Evolutionary conservation across 2,888 invertebrate species (phyloP).

Genomic region (Monochamus alternatus): DNA sequence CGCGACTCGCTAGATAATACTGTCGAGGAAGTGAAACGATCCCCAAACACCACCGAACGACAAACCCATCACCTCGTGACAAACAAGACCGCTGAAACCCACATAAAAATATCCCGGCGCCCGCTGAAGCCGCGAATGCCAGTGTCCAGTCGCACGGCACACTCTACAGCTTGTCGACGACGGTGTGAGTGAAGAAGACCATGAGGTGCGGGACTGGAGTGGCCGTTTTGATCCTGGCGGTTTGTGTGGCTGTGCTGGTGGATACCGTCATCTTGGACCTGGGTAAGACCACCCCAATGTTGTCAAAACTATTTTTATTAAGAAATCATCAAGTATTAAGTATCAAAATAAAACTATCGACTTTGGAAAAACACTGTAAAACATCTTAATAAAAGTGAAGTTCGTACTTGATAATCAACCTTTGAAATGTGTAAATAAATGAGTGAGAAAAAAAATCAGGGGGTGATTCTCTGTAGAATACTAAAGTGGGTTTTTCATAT

Average conservation of each 20-base stretch:
- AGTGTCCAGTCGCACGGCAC: constrained; percentile 29
- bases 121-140: constrained; percentile 46
- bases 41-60: background rate
- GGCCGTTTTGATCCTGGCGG: constrained; percentile 65
- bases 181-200: constrained; percentile 34
- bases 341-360: no score
- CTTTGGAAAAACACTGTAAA: no score
- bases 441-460: no score
- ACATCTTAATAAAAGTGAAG: no score
- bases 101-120: constrained; percentile 55
- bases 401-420: no score
- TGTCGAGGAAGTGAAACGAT: background rate
- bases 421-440: no score
- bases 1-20: no score
- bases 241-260: constrained; percentile 65
- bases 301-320: no score
- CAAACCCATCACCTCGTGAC: constrained; percentile 45
- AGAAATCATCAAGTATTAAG: no score
- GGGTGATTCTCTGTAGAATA: no score
- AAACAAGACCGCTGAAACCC: constrained; percentile 59
- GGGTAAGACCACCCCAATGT: constrained; percentile 66
- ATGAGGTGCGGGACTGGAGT: constrained; percentile 58
- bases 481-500: no score
- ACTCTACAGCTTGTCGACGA: constrained; percentile 30
- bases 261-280: constrained; percentile 73